Conservation (phyloP, 2,888 invertebrate genomes). For the Dendrolimus pini region DNA sequence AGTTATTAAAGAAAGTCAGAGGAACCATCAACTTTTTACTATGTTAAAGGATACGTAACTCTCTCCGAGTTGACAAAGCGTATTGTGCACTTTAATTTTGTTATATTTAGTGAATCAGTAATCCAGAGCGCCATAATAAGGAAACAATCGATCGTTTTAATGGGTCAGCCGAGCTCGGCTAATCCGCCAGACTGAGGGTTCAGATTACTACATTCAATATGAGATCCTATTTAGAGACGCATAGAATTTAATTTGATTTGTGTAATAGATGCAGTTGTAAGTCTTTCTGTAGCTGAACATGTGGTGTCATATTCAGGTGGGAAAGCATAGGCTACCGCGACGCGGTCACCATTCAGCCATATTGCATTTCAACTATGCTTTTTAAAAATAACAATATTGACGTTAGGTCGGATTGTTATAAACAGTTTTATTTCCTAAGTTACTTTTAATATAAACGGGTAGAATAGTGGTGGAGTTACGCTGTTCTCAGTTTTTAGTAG, state of each 20-base stretch:
- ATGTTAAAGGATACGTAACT: no score
- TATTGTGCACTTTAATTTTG: slow-evolving; percentile 27
- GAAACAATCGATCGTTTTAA: slow-evolving; percentile 76
- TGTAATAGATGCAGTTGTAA: slow-evolving; percentile 29
- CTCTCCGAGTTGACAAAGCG: no score
- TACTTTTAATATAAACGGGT: slow-evolving; percentile 31
- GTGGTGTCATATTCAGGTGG: slow-evolving; percentile 73
- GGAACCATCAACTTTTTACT: no score
- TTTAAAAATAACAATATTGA: slow-evolving; percentile 42
- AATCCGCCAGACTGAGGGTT: slow-evolving; percentile 63
- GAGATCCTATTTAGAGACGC: slow-evolving; percentile 43
- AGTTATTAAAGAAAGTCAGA: no score
- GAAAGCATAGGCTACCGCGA: slow-evolving; percentile 72
- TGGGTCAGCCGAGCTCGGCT: slow-evolving; percentile 71
- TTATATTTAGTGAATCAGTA: slow-evolving; percentile 47
- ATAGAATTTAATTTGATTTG: slow-evolving; percentile 39
- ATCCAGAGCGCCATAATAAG: slow-evolving; percentile 59
- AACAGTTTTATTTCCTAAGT: slow-evolving; percentile 16
- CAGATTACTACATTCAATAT: slow-evolving; percentile 32
- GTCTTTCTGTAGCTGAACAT: slow-evolving; percentile 37
- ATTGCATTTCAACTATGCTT: slow-evolving; percentile 63
- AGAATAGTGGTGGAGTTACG: no score
- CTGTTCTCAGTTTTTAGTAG: no score
- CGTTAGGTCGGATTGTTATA: no score
- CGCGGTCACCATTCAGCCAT: slow-evolving; percentile 66